These are phyloP conservation scores for Panurus biarmicus DNA, from an alignment of 2,113 vertebrate species.

Conservation along the genomic window DNA sequence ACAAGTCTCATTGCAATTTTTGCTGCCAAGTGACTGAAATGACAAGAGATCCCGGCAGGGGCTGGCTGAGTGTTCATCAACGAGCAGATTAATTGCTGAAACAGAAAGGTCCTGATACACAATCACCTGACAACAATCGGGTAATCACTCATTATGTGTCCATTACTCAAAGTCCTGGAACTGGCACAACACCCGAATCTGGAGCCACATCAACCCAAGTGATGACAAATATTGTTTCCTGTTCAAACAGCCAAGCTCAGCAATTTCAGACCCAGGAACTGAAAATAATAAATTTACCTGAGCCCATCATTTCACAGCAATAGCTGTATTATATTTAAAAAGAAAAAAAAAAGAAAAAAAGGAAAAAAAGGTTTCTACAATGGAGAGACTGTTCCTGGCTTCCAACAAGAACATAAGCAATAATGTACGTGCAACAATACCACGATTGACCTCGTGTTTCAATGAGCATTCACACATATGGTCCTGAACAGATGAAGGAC, in stretches of 20 bases:
- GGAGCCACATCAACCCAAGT: not conserved
- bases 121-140: not conserved
- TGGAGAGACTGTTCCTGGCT: not conserved
- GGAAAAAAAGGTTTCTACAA: not conserved
- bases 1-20: not conserved
- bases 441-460: not conserved
- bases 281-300: not conserved
- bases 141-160: not conserved
- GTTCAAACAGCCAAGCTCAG: not conserved
- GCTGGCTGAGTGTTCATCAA: not conserved
- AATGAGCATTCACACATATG: not conserved
- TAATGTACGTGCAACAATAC: not conserved
- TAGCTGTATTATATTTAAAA: not conserved
- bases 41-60: not conserved
- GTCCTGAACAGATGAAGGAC: constrained; percentile 30
- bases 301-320: not conserved
- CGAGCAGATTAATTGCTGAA: not conserved
- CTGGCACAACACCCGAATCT: not conserved
- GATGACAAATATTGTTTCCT: not conserved
- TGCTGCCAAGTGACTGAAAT: not conserved
- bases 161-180: not conserved
- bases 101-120: constrained; percentile 12
- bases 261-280: not conserved
- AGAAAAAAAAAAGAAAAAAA: not conserved
- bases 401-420: not conserved